Conservation (phyloP, 2,888 invertebrate genomes). For the Autographa pulchrina region DNA sequence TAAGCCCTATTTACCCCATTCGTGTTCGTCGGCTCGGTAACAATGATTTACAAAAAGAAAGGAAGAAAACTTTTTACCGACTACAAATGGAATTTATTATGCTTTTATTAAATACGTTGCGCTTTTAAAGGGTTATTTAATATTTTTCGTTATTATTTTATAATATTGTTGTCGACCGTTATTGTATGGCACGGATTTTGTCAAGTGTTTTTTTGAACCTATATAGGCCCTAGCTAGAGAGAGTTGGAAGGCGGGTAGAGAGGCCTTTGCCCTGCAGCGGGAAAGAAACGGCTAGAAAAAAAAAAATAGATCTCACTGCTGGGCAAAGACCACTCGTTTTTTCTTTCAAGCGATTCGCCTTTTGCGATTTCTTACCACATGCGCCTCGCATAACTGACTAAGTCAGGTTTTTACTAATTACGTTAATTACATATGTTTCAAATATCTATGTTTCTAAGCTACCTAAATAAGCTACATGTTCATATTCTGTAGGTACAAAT, state of each 20-base stretch:
- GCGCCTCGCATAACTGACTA: too few relatives aligned
- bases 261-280: too few relatives aligned
- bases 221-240: too few relatives aligned
- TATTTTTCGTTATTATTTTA: background rate
- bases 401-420: too few relatives aligned
- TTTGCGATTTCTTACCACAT: too few relatives aligned
- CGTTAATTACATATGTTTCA: background rate
- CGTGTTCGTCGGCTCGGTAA: constrained; percentile 59
- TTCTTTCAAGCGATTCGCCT: too few relatives aligned
- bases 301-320: too few relatives aligned
- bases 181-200: background rate
- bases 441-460: background rate
- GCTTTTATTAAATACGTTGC: constrained; percentile 15
- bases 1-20: constrained; percentile 62
- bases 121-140: background rate
- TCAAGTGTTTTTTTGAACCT: background rate
- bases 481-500: background rate
- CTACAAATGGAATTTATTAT: constrained; percentile 13
- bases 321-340: too few relatives aligned
- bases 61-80: constrained; percentile 25
- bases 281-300: too few relatives aligned
- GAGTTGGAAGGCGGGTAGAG: too few relatives aligned
- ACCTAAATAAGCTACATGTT: background rate
- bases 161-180: background rate
- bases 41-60: constrained; percentile 63